Evolutionary conservation across 2,797 vertebrate genomes (phyloP), one percentile per base, ranked within the genome.

Genomic region (Nothura maculosa): DNA sequence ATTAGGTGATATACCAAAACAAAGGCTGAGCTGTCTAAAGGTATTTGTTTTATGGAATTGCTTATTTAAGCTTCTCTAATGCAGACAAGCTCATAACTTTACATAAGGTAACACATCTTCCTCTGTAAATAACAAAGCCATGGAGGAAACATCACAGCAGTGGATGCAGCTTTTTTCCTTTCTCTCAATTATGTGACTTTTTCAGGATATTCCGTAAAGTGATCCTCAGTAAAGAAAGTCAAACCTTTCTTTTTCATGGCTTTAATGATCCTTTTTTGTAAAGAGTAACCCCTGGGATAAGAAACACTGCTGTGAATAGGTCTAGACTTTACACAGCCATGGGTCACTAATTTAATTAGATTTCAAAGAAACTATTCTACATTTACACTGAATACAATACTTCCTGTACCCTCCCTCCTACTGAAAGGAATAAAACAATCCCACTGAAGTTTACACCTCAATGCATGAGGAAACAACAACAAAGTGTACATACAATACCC

Each of bases 331-430:
- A 94, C 93, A 96, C 87, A 94, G 96, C 92, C 93, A 97, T 87
- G 96, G 94, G 93, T 97, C 96, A 96, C 91, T 96, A 97, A 97
- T 96, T 96, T 95, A 97, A 97, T 97, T 97, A 97, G 91, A 94
- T 97, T 97, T 97, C 93, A 96, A 97, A 96, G 96, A 93, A 85
- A 89, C 90, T 89, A 90, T 93, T 95, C 93, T 96, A 95, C 95
- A 90, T 97, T 96, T 94, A 96, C 94, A 93, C 75, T 84, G 95
- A 96, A 87, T 87, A 96, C 95, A 96, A 96, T 92, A 88, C 95
- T 96, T 97, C 96, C 96, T 96, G 94, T 94, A 94, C 90, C 87
- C 94, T 95, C 87, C 93, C 91, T 96, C 94, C 81, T 70, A 88
- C 81, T 70, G 87, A 94, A 88, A 88, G 72, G 91, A 94, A 97